A percentile compares a stretch with the other conserved stretches of the same genome.
Conservation (phyloP, 2,797 vertebrate species). For the Kryptolebias ocellatus region DNA sequence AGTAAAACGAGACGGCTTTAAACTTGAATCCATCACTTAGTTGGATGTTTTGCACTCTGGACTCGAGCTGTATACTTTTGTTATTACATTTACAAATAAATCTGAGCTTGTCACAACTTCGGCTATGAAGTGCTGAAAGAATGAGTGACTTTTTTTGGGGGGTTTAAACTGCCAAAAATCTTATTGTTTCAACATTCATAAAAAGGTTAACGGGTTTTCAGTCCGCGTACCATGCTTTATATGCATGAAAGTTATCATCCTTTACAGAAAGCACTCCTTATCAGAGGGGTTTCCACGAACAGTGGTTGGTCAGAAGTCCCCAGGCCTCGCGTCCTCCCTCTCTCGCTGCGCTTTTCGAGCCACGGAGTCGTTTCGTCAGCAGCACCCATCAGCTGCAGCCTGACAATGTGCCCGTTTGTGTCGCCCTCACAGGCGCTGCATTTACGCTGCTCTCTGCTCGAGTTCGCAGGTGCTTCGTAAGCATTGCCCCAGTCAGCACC, state of each 20-base stretch:
- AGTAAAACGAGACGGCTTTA: not conserved
- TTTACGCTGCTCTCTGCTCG: conserved; percentile 42
- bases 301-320: not conserved
- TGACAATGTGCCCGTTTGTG: conserved; percentile 62
- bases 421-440: conserved; percentile 50
- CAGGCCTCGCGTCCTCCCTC: not conserved
- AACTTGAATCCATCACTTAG: conserved; percentile 3
- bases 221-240: not conserved
- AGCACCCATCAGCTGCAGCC: conserved; percentile 36
- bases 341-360: not conserved
- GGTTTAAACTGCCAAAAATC: not conserved
- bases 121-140: not conserved
- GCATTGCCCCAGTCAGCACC: conserved; percentile 41
- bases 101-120: too few relatives aligned
- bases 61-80: not conserved
- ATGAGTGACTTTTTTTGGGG: not conserved
- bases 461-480: conserved; percentile 64
- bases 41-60: not conserved
- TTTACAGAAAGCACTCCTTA: not conserved
- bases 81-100: not conserved
- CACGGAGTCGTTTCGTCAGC: conserved; percentile 19
- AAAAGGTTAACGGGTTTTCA: not conserved
- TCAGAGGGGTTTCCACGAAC: not conserved
- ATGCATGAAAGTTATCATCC: not conserved
- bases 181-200: not conserved